phyloP scores from a whole-genome alignment of 2,888 invertebrate species.

The Synanthedon myopaeformis region DNA sequence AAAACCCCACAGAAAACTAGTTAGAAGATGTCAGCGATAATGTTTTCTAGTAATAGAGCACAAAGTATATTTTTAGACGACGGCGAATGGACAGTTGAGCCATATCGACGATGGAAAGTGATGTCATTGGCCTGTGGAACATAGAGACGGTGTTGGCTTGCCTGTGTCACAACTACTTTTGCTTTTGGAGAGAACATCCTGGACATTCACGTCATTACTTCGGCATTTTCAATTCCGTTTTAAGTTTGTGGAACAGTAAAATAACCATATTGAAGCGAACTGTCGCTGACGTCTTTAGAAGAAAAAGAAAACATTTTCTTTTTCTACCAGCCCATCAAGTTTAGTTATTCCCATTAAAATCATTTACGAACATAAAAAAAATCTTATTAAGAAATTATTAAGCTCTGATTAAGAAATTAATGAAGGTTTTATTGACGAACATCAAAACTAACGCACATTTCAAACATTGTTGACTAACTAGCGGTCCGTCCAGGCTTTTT shows the following conservation, averaged over 20 bases:
- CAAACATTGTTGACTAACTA: background rate
- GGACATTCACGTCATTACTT: conserved; percentile 46
- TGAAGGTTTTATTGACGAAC: background rate
- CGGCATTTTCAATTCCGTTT: conserved; percentile 51
- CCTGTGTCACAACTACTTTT: conserved; percentile 56
- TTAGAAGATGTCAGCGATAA: background rate
- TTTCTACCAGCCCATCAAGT: background rate
- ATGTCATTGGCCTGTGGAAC: conserved; percentile 55
- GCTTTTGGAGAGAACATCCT: conserved; percentile 60
- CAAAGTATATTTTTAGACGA: background rate
- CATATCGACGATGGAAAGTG: conserved; percentile 33
- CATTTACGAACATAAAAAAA: background rate
- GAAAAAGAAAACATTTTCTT: no score
- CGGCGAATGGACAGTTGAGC: conserved; percentile 20
- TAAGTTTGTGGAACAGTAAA: background rate
- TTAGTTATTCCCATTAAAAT: background rate
- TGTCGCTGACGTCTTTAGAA: no score
- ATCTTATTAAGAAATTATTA: no score
- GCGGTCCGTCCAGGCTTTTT: background rate
- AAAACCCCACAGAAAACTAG: no score
- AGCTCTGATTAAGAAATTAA: background rate
- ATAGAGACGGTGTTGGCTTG: conserved; percentile 32
- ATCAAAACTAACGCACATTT: background rate
- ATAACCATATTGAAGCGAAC: background rate
- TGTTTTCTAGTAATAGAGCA: background rate